Conservation (phyloP, 2,888 invertebrate genomes). For the Portevinia maculata region DNA sequence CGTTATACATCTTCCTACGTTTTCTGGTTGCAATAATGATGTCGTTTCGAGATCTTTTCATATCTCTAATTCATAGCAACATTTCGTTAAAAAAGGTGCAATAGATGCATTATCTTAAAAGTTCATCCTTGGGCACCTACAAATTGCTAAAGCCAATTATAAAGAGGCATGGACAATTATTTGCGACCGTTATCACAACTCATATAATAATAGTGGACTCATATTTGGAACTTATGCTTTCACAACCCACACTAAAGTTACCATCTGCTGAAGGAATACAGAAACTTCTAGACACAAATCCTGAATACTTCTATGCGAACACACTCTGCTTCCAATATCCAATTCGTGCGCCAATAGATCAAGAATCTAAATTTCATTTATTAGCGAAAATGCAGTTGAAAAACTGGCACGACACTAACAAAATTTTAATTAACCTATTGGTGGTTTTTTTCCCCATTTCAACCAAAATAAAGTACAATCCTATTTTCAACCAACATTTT, state of each 20-base stretch:
- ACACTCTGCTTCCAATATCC: slow-evolving; percentile 6
- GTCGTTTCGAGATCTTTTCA: slow-evolving; percentile 4
- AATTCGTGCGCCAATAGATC: background rate
- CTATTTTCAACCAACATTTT: background rate
- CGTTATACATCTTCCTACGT: background rate
- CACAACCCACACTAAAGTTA: background rate
- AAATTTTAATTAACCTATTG: background rate
- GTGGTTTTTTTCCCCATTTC: too few relatives aligned
- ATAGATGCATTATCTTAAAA: background rate
- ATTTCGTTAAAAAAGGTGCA: slow-evolving; percentile 5
- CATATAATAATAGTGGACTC: background rate
- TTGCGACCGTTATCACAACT: background rate
- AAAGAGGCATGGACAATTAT: slow-evolving; percentile 10
- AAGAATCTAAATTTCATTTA: background rate
- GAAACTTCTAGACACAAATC: background rate
- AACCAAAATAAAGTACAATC: background rate
- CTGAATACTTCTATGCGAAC: slow-evolving; percentile 7
- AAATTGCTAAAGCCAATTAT: slow-evolving; percentile 12
- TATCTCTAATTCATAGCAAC: slow-evolving; percentile 7
- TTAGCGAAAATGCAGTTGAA: background rate
- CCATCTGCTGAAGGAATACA: slow-evolving; percentile 1
- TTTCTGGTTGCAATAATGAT: slow-evolving; percentile 4
- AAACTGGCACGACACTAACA: background rate
- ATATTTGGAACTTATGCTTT: background rate
- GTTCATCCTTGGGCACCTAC: background rate